Evolutionary conservation across 2,113 vertebrate species (phyloP), one percentile per base, ranked within the genome.

Genomic region (Trachemys scripta): DNA sequence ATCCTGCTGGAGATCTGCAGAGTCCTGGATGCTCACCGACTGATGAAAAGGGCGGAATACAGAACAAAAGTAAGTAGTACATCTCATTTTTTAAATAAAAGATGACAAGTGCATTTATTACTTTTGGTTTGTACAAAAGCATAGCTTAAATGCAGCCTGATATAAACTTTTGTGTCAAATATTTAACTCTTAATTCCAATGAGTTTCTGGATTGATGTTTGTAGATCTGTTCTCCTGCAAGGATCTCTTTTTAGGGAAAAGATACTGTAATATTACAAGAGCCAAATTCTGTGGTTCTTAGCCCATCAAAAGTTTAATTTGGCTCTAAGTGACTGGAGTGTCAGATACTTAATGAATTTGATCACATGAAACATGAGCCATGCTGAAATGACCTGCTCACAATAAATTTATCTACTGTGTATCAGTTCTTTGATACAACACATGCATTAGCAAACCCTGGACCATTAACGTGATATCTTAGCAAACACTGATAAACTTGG

Each of bases 101-200:
- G 90, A 25, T 89, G 62, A 95, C 92, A 96, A 94, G 97, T 97
- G 94, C 94, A 92, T 97, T 98, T 97, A 97, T 98, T 98, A 94
- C 29, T 96, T 94, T 86, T 2, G 31, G 78, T 96, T 95, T 97
- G 93, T 97, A 97, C 93, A 97, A 97, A 98, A 96, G 93, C 92
- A 89, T 97, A 97, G 95, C 92, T 97, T 96, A 97, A 97, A 97
- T 89, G 93, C 95, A 96, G 83, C 91, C 94, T 97, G 90, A 92
- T 97, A 94, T 92, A 97, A 97, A 96, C 89, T 94, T 91, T 94
- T 96, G 93, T 96, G 92, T 94, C 96, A 97, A 97, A 94, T 95
- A 97, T 85, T 96, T 93, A 93, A 93, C 80, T 87, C 35, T 96
- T 97, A 84, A 95, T 93, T 96, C 90, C 93, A 90, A 94, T 94